Base-by-base conservation (phyloP, 2,113 vertebrate genomes). In the Passer domesticus region DNA sequence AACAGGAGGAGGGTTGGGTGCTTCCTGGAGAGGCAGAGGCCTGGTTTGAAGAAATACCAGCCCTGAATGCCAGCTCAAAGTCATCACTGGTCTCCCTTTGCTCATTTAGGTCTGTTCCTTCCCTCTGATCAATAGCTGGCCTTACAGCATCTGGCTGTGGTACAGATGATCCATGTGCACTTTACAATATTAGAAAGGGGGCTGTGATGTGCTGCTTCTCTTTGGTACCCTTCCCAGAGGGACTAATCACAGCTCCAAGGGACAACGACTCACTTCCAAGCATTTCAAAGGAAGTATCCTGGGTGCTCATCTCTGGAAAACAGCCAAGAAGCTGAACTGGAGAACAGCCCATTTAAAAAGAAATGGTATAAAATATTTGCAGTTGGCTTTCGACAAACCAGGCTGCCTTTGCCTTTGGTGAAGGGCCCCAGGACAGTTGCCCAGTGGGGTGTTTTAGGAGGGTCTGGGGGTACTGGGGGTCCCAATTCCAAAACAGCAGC, bases 391-490 rank as follows among this genome's bases (percentile, higher is more conserved):
- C 70, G 22, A 43, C 37, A 74, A 66, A 21, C 4, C 41, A n/a
- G 21, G 17, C 31, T 75, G 39, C 17, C 46, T 39, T 5, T 67
- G 44, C 13, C 59, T 64, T 52, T n/a, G 30, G 39, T 9, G 3
- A 44, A 46, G 37, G 3, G 15, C 8, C 55, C 8, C 35, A 31
- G 76, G 28, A 15, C 1, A 25, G 33, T 27, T 55, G 68, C 64
- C 55, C 0, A 2, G 24, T 5, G 49, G 24, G 60, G 1, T 56
- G 9, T 31, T 72, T 44, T 39, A 9, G 22, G 9, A 2, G 30
- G 7, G 13, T 41, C 76, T 78, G 64, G 24, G 20, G 37, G 9
- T 18, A 0, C 14, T 31, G 59, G 50, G 50, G 25, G 18, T 55
- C 44, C n/a, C 24, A 7, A 24, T 81, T 83, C 64, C 86, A 55